Percentiles rank a stretch among this genome's conserved stretches.
phyloP scores from a whole-genome alignment of 2,113 vertebrate genomes.

The Sterrhoptilus dennistouni region DNA sequence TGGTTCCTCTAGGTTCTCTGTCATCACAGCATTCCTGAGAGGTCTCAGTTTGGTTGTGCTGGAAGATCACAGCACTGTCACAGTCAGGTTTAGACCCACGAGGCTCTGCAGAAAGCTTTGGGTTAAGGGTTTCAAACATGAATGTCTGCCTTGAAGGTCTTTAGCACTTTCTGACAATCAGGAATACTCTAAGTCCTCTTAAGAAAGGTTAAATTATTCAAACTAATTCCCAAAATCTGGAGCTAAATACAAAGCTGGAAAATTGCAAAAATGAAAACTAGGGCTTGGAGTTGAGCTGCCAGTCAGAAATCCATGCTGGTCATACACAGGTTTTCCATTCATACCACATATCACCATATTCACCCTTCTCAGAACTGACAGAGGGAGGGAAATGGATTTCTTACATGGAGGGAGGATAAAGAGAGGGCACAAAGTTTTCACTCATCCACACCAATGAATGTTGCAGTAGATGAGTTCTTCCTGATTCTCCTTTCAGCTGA shows the following conservation, averaged over 20 bases:
- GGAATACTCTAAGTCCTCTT: neutral
- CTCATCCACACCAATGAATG: neutral
- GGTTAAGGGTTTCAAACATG: neutral
- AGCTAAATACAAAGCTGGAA: neutral
- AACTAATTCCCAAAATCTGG: neutral
- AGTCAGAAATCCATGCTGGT: neutral
- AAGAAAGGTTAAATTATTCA: neutral
- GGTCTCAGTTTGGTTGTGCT: neutral
- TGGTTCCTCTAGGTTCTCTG: neutral
- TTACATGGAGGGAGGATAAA: neutral
- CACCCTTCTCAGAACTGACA: neutral
- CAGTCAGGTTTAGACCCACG: fast-evolving
- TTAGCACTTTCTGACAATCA: neutral
- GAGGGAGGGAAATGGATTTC: neutral
- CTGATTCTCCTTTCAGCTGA: neutral
- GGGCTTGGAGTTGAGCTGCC: neutral
- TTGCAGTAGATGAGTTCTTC: neutral
- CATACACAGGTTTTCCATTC: neutral
- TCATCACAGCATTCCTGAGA: neutral
- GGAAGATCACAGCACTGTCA: neutral
- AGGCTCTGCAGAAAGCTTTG: neutral
- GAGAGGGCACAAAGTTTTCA: neutral
- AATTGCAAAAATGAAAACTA: neutral
- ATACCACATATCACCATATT: neutral
- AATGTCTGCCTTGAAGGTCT: neutral